Percentiles rank a stretch among this genome's conserved stretches.
Evolutionary conservation across 2,888 invertebrate species (phyloP).

Genomic region (Drosophila neonasuta): DNA sequence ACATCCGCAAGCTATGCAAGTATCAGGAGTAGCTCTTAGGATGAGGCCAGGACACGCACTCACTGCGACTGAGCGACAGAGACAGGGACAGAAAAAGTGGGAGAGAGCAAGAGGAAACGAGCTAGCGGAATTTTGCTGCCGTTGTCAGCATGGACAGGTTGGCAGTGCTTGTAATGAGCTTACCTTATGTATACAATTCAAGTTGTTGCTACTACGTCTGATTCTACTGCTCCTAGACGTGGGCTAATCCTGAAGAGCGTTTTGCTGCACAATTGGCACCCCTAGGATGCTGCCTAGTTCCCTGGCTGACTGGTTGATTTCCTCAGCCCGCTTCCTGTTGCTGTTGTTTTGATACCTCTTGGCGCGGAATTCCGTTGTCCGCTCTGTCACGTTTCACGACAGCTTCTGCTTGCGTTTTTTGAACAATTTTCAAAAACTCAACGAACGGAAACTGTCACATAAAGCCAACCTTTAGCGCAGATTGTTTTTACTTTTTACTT

Average conservation of each 20-base stretch:
- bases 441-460: slow-evolving; percentile 65
- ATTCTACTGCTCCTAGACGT: slow-evolving; percentile 32
- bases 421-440: slow-evolving; percentile 58
- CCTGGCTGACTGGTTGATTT: slow-evolving; percentile 47
- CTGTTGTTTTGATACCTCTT: slow-evolving; percentile 53
- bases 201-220: slow-evolving; percentile 42
- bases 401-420: slow-evolving; percentile 42
- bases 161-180: slow-evolving; percentile 67
- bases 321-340: slow-evolving; percentile 62
- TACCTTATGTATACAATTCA: slow-evolving; percentile 66
- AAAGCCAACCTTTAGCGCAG: slow-evolving; percentile 29
- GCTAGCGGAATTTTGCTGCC: slow-evolving; percentile 14
- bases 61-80: not conserved
- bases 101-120: not conserved
- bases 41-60: slow-evolving; percentile 34
- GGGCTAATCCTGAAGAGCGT: slow-evolving; percentile 54
- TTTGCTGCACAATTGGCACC: slow-evolving; percentile 69
- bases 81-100: not conserved
- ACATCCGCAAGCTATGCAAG: slow-evolving; percentile 59
- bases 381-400: slow-evolving; percentile 44
- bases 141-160: slow-evolving; percentile 54
- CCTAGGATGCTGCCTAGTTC: slow-evolving; percentile 33
- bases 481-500: slow-evolving; percentile 2
- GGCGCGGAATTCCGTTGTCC: slow-evolving; percentile 68
- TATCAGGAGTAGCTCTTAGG: slow-evolving; percentile 37